Evolutionary conservation across 2,113 vertebrate species (phyloP), one percentile per base, ranked within the genome.

Genomic region (Carollia perspicillata): DNA sequence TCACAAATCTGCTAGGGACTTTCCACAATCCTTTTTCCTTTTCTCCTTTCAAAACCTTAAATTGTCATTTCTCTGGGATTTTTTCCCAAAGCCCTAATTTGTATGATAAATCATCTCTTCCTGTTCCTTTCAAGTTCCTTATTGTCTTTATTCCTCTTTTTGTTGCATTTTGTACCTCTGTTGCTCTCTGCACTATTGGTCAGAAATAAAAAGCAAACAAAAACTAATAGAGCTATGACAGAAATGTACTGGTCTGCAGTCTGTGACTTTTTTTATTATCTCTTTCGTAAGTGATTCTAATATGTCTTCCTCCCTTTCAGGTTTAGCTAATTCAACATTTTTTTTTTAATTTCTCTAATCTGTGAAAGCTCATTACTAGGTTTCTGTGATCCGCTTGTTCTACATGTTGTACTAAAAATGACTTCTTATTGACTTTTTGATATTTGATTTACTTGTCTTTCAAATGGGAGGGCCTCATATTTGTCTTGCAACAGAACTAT

Each of bases 241-340:
- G 60, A 94, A 95, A 85, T 58, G 0, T 87, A 83, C n/a, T 93
- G 89, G n/a, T 51, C 74, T 96, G 78, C n/a, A 51, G 9, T 88
- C 74, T 81, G 77, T 87, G 65, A 79, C 83, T 93, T 96, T 80
- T 94, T 94, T 95, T 74, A 96, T 88, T 93, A 79, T 75, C 78
- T 88, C 49, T 85, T 94, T 87, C 71, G 63, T 95, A 96, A 95
- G 95, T 40, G 68, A 95, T 74, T 79, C 84, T 97, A 86, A 47
- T 95, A 95, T 93, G 96, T 95, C 87, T 89, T 97, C 51, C 47
- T 89, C 53, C 35, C 12, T 66, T 92, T 89, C 79, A 78, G 35
- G 40, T 89, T 95, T 95, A 81, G 63, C 90, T 86, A 89, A 92
- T 75, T 95, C 79, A 89, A 89, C 84, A 74, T 18, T 94, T 95